Percentiles rank a stretch among this genome's conserved stretches.
phyloP scores from a whole-genome alignment of 2,797 vertebrate genomes.

The Pyrrhura leucotis region DNA sequence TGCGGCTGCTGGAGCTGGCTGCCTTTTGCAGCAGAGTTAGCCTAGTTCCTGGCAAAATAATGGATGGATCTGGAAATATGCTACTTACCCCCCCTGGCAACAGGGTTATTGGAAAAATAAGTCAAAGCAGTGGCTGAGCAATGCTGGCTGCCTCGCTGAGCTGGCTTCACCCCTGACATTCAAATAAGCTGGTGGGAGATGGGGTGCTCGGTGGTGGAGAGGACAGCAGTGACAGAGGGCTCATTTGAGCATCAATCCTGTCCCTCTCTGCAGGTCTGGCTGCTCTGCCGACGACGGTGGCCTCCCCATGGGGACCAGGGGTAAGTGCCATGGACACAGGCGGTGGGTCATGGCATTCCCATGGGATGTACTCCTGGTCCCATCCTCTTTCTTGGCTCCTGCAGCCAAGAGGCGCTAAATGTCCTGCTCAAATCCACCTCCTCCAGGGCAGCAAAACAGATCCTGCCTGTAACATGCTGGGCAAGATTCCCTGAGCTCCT shows the following conservation, averaged over 20 bases:
- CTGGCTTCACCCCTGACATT: not conserved
- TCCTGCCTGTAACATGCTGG: not conserved
- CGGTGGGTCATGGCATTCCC: not conserved
- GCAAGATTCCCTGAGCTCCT: not conserved
- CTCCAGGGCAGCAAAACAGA: not conserved
- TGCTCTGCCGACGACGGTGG: rapidly evolving
- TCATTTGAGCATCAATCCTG: rapidly evolving
- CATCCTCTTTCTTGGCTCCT: not conserved
- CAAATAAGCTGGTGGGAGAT: not conserved
- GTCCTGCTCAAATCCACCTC: not conserved
- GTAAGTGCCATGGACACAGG: constrained; percentile 74
- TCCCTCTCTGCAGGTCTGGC: not conserved
- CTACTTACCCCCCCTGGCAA: not conserved
- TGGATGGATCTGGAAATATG: not conserved
- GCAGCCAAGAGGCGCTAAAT: not conserved
- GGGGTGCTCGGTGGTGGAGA: not conserved
- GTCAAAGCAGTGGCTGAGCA: not conserved
- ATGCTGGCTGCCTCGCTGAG: not conserved
- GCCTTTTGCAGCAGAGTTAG: not conserved
- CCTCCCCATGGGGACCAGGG: constrained; percentile 81
- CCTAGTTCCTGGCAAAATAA: not conserved
- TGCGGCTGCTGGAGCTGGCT: not conserved
- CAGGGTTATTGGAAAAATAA: not conserved
- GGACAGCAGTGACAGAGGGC: not conserved
- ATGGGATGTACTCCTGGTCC: rapidly evolving